Percentiles rank a stretch among this genome's conserved stretches.
Conservation (phyloP, 2,113 vertebrate genomes). For the Xyrauchen texanus region DNA sequence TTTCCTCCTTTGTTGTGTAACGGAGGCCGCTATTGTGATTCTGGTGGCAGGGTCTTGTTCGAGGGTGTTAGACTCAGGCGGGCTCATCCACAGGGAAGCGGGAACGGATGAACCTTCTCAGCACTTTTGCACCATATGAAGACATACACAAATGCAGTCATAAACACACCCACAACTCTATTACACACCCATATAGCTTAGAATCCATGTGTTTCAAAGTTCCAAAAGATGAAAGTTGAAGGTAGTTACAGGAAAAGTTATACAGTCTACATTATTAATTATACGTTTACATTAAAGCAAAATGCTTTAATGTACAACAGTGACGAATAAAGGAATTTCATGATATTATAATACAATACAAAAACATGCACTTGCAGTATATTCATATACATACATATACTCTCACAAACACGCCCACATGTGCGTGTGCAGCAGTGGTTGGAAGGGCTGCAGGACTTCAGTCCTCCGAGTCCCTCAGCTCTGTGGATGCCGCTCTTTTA, state of each 20-base stretch:
- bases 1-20: constrained; percentile 56
- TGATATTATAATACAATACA: neutral
- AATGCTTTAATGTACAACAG: constrained; percentile 42
- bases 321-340: neutral
- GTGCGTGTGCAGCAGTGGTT: constrained; percentile 76
- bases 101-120: constrained; percentile 78
- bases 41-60: constrained; percentile 33
- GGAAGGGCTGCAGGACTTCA: constrained; percentile 76
- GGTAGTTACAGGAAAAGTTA: neutral
- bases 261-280: neutral
- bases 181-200: neutral
- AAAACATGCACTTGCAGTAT: neutral
- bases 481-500: constrained; percentile 72
- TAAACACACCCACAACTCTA: neutral
- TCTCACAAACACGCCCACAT: constrained; percentile 16
- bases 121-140: constrained; percentile 72
- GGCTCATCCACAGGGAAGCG: constrained; percentile 75
- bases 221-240: neutral
- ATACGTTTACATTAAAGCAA: constrained; percentile 48
- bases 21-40: constrained; percentile 66
- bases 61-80: constrained; percentile 47
- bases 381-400: constrained; percentile 14
- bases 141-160: neutral
- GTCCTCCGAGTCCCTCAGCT: constrained; percentile 75
- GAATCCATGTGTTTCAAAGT: neutral